These are phyloP conservation scores for Drosophila seguyi DNA, from an alignment of 1,140 invertebrate species.

Conservation along the genomic window DNA sequence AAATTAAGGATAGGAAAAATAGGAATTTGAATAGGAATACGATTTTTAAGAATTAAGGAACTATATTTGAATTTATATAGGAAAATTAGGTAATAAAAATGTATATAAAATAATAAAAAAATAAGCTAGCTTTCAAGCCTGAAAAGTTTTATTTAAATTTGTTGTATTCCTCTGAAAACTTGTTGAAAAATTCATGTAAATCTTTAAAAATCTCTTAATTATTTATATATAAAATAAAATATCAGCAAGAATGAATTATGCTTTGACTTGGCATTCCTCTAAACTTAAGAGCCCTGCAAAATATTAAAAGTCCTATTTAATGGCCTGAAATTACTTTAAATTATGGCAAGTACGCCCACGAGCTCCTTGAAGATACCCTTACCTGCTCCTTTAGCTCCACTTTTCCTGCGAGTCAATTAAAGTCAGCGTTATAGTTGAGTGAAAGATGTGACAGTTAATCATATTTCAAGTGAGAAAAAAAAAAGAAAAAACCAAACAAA, in stretches of 20 bases:
- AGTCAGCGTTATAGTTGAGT: constrained; percentile 22
- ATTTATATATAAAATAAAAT: not conserved
- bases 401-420: constrained; percentile 28
- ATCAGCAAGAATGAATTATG: not conserved
- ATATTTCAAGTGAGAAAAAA: constrained; percentile 14
- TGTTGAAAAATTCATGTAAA: not conserved
- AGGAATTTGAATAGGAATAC: not conserved
- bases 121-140: too few relatives aligned
- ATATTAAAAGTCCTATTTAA: not conserved
- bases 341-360: constrained; percentile 5
- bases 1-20: not conserved
- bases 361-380: not conserved
- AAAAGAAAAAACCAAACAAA: not conserved
- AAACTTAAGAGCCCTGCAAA: not conserved
- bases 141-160: too few relatives aligned
- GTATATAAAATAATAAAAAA: too few relatives aligned
- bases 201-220: not conserved
- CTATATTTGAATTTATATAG: too few relatives aligned
- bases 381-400: not conserved
- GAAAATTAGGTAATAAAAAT: too few relatives aligned
- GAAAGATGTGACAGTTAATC: constrained; percentile 19
- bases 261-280: not conserved
- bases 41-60: too few relatives aligned
- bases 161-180: too few relatives aligned
- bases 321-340: constrained; percentile 3